Conservation (phyloP, 2,797 vertebrate species). For the Picus viridis region DNA sequence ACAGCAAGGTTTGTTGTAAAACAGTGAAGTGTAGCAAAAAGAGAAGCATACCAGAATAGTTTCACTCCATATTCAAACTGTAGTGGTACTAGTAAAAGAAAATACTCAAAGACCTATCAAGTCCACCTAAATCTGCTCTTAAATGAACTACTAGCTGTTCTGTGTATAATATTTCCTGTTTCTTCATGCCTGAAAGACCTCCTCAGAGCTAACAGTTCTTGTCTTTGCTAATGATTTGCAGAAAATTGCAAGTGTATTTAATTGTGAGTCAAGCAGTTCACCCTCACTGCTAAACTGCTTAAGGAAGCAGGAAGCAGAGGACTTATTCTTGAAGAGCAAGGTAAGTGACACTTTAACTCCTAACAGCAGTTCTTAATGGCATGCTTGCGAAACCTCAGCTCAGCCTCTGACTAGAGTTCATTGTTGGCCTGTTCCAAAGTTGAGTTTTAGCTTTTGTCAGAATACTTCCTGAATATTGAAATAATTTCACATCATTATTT, state of each 20-base stretch:
- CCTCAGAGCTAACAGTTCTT: not conserved
- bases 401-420: not conserved
- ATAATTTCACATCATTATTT: not conserved
- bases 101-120: not conserved
- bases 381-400: not conserved
- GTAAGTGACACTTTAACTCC: not conserved
- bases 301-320: slow-evolving; percentile 43
- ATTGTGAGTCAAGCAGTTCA: slow-evolving; percentile 47
- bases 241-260: slow-evolving; percentile 45
- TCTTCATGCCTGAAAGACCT: not conserved
- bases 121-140: not conserved
- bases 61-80: not conserved
- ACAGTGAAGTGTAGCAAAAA: not conserved
- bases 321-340: not conserved
- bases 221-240: slow-evolving; percentile 32
- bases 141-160: not conserved
- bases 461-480: not conserved
- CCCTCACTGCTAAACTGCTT: slow-evolving; percentile 58
- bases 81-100: not conserved
- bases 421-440: not conserved
- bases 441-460: not conserved
- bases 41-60: not conserved
- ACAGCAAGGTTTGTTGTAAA: not conserved
- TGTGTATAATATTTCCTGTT: not conserved
- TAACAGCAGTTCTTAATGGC: not conserved